Evolutionary conservation across 2,888 invertebrate species (phyloP), one percentile per base, ranked within the genome.

Genomic region (Phania funesta): DNA sequence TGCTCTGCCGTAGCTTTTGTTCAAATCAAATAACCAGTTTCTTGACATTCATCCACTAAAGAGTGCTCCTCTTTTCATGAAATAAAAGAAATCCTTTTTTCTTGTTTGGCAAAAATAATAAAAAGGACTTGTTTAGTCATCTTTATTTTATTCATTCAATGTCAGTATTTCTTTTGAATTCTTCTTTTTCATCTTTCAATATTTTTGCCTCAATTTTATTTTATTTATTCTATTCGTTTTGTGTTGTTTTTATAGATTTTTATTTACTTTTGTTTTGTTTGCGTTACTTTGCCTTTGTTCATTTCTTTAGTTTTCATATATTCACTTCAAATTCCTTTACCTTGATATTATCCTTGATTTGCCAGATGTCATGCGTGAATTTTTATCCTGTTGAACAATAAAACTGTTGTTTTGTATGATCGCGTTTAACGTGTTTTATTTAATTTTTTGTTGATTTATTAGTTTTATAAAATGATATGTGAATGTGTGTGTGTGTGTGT

Each of bases 401-500:
- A 52, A 73, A 73, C 16, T 62, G 22, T 68, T 54, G 67, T 54
- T 44, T 44, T 41, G 38, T 64, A 9, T 38, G 56, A 78, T 80
- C 75, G 75, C 58, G 64, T 70, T 68, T 20, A 56, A 22, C 38
- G 29, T 74, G 74, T 68, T 80, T 74, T 54, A 46, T 46, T 64
- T 46, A n/a, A 26, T 64, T 62, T 74, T 48, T 54, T 75, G 46
- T 65, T 80, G 80, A 80, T 80, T 80, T 80, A 80, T 76, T 80
- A 56, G 41, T 68, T 75, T 35, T 32, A 56, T 8, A 41, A 44
- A 50, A 20, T 35, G 44, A 26, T 44, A 16, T 6, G 16, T 44
- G 29, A 29, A 16, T 32, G 16, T 32, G 1, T 11, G 7, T 32
- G 9, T 44, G 5, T 68, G 29, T 35, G 50, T 50, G 46, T 7